phyloP scores from a whole-genome alignment of 2,113 vertebrate species.

The Pseudorectes ferrugineus region DNA sequence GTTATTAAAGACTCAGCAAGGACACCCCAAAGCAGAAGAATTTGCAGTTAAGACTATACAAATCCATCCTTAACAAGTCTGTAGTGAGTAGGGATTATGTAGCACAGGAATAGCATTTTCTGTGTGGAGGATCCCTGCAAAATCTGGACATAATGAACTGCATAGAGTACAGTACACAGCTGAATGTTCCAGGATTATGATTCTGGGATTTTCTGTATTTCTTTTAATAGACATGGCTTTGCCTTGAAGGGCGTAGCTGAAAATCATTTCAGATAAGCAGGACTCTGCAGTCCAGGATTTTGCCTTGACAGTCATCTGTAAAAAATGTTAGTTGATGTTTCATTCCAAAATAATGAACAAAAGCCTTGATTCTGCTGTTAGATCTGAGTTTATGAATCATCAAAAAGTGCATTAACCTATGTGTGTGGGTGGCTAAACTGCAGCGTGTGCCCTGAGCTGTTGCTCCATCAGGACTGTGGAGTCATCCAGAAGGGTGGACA shows the following conservation, averaged over 20 bases:
- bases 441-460: constrained; percentile 1
- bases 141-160: not conserved
- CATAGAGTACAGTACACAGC: not conserved
- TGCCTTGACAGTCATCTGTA: constrained; percentile 47
- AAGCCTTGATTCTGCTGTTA: constrained; percentile 18
- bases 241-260: constrained; percentile 44
- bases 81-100: not conserved
- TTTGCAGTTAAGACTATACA: constrained; percentile 15
- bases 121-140: not conserved
- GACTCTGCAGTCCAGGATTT: constrained; percentile 24
- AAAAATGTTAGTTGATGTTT: constrained; percentile 54
- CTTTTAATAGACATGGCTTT: constrained; percentile 50
- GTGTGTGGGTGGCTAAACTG: constrained; percentile 42
- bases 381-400: constrained; percentile 51
- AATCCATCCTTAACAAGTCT: constrained; percentile 19
- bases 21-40: constrained; percentile 8
- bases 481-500: constrained; percentile 44
- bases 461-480: constrained; percentile 32
- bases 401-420: constrained; percentile 50
- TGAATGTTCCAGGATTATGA: not conserved
- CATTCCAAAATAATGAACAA: constrained; percentile 55
- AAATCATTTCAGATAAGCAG: constrained; percentile 45
- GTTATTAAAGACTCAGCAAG: constrained; percentile 5
- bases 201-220: constrained; percentile 32
- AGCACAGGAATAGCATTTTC: not conserved